Evolutionary conservation across 2,113 vertebrate genomes (phyloP), one percentile per base, ranked within the genome.

Genomic region (Ibidorhyncha struthersii): DNA sequence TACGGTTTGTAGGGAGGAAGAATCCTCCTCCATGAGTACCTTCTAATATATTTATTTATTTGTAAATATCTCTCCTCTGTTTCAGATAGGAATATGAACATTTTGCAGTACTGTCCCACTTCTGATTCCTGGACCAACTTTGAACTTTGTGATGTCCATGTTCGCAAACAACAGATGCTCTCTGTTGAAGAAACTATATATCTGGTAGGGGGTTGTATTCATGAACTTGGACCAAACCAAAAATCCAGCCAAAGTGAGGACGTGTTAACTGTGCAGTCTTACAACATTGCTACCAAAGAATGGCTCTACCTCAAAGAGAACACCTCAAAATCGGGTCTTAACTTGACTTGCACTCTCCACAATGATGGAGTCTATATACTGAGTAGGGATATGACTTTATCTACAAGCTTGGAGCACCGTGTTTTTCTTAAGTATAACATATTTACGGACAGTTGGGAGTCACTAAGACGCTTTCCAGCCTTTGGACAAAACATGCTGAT

Each of bases 101-200:
- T 99, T 77, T 96, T 99, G 87, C 98, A 99, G 61, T 99, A 99
- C 98, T 99, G 99, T 78, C 99, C 99, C 15, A 93, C 95, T 40
- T 98, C 99, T 0, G 99, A 99, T 97, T 89, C 96, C 49, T 99
- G 99, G 99, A 98, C 98, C 2, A 98, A 98, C 59, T 98, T 99
- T 61, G 98, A 98, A 36, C 97, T 98, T 13, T 99, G 99, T 8
- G 95, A 98, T 0, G 97, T 98, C 14, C 99, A 99, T 58, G 98
- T 99, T 50, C 99, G 99, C 82, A 99, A 99, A 98, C 99, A 99
- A 97, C 99, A 99, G 98, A 99, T 99, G 99, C 98, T 99, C 40
- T 99, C 99, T 0, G 98, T 99, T 90, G 99, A 99, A 90, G 99
- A 99, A 95, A 99, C 99, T 78, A 99, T 99, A 95, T 99, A 99